A percentile compares a stretch with the other conserved stretches of the same genome.
Evolutionary conservation across 2,797 vertebrate species (phyloP).

Genomic region (Dromococcyx pavoninus): DNA sequence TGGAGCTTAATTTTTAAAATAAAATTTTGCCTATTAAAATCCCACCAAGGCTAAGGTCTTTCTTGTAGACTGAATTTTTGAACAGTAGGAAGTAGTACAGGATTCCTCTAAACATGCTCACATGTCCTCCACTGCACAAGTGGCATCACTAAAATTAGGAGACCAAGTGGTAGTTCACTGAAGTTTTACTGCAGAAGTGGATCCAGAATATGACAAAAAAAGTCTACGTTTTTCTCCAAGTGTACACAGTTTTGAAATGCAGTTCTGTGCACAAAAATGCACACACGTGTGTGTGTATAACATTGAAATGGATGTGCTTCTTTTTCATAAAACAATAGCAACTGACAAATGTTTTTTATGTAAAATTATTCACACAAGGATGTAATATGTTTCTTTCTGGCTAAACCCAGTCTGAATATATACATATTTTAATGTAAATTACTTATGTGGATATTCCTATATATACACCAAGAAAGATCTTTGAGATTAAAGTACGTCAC

Average conservation of each 20-base stretch:
- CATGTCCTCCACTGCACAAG: not conserved
- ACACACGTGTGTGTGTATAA: not conserved
- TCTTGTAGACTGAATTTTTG: not conserved
- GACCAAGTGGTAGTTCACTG: not conserved
- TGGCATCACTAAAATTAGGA: not conserved
- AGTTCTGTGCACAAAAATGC: not conserved
- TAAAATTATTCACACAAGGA: not conserved
- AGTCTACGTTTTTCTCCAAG: not conserved
- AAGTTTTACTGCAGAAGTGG: not conserved
- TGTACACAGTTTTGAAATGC: not conserved
- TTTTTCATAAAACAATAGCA: not conserved
- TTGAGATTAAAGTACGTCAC: not conserved
- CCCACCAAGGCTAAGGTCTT: accelerated
- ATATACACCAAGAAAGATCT: not conserved
- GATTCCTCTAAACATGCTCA: not conserved
- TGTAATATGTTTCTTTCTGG: not conserved
- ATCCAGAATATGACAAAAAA: not conserved
- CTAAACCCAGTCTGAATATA: not conserved
- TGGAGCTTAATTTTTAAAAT: not conserved
- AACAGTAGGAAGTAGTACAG: not conserved
- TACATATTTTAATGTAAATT: not conserved
- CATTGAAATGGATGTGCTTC: not conserved
- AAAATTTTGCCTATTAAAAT: not conserved
- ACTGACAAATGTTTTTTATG: not conserved
- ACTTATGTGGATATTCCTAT: not conserved